Conservation (phyloP, 2,113 vertebrate species). For the Bubo bubo region DNA sequence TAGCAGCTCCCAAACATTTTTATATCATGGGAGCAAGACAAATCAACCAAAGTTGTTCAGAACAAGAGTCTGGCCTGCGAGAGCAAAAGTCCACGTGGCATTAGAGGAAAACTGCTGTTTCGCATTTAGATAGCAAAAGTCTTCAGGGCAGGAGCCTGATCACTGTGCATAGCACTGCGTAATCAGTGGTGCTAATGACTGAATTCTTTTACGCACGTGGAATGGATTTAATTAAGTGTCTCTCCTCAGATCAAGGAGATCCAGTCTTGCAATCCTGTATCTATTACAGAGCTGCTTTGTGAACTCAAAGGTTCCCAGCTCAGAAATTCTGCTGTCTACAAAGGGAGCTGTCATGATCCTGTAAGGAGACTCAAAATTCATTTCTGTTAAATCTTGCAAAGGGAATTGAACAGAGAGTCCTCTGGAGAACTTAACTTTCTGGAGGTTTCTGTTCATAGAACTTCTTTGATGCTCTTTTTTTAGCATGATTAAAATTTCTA, state of each 20-base stretch:
- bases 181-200: too few species aligned
- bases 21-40: fast-evolving
- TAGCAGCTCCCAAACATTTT: not conserved
- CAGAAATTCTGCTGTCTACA: not conserved
- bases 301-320: not conserved
- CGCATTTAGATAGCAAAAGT: too few species aligned
- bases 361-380: not conserved
- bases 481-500: not conserved
- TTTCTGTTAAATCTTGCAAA: not conserved
- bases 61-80: not conserved
- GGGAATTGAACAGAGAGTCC: not conserved
- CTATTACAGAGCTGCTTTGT: not conserved
- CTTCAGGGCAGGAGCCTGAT: not conserved
- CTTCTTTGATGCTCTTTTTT: not conserved
- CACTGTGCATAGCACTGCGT: not conserved
- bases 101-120: not conserved
- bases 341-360: not conserved
- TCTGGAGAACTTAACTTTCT: not conserved
- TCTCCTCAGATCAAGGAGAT: not conserved
- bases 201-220: too few species aligned
- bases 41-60: not conserved
- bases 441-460: not conserved
- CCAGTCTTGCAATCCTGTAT: not conserved
- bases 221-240: not conserved
- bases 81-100: not conserved